Evolutionary conservation across 2,113 vertebrate genomes (phyloP).

Genomic region (Amphiprion percula): DNA sequence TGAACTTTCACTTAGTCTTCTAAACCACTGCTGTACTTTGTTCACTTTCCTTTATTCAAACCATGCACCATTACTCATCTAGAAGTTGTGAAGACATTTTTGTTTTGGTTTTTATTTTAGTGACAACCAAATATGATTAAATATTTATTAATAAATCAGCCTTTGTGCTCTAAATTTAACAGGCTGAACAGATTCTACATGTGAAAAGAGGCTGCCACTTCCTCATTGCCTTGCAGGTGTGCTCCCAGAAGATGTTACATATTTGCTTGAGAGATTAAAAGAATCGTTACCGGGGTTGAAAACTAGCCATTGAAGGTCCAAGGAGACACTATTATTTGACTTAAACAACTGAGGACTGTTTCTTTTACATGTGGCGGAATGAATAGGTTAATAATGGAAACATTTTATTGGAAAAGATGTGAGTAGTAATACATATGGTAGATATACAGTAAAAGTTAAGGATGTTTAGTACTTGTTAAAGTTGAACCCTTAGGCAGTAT

Average conservation of each 20-base stretch:
- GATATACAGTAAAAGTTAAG: too few species aligned
- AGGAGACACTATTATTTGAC: not conserved
- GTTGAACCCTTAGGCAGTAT: too few species aligned
- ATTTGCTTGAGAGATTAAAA: constrained; percentile 10
- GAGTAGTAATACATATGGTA: too few species aligned
- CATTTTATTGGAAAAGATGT: too few species aligned
- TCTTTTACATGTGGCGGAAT: not conserved
- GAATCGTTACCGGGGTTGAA: not conserved
- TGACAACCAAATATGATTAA: not conserved
- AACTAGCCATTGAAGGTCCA: not conserved
- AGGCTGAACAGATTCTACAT: not conserved
- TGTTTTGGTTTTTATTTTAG: not conserved
- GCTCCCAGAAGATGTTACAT: not conserved
- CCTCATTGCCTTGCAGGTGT: constrained; percentile 1
- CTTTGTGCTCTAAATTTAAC: not conserved
- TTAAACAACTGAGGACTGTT: not conserved
- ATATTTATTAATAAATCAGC: not conserved
- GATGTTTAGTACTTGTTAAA: too few species aligned
- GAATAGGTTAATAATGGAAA: too few species aligned
- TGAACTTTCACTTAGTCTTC: too few species aligned
- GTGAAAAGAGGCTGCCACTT: constrained; percentile 1
- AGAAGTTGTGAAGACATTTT: not conserved
- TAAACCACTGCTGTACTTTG: too few species aligned
- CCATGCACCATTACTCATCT: too few species aligned
- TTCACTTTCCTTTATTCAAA: too few species aligned